Base-by-base conservation (phyloP, 1,140 invertebrate species). In the Lordiphosa clarofinis region DNA sequence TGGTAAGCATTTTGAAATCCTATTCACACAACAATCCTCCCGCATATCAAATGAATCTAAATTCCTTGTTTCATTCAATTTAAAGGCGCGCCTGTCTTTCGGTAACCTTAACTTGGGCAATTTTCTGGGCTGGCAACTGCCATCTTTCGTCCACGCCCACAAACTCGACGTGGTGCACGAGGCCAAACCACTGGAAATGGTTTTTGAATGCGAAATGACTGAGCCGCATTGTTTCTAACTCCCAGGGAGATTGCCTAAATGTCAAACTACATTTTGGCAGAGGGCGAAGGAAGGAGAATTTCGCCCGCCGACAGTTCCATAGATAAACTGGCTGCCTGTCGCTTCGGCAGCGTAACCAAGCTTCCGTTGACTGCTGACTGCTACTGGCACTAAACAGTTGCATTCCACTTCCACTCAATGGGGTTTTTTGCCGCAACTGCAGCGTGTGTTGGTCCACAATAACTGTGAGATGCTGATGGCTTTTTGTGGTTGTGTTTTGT, bases 291-390 rank as follows among this genome's bases (percentile, higher is more conserved):
- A 3, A 7, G 44, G n/a, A 28, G 24, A 48, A 37, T 50, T 40
- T 44, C 55, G 46, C 58, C 59, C 74, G 53, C 36, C 55, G 58
- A 69, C 61, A 68, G 76, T 38, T 62, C 33, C 63, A 72, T 6
- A 68, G 76, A 81, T 73, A 81, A 81, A 82, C 78, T 82, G 67
- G 54, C 56, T 56, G 50, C 75, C 71, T 66, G 71, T 43, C 66
- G 74, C 74, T 71, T 47, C 53, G 46, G 36, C 54, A 43, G 43
- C 38, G 54, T 5, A 24, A 31, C n/a, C 37, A 31, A 31, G 31
- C 53, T 28, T 11, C 52, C 24, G 8, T 33, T 48, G 33, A 4
- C 52, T 43, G 8, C 46, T 48, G 33, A 4, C 52, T 43, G 39
- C 28, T 21, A 19, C 38, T 58, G 61, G 44, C 72, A 64, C 75